These are phyloP conservation scores for Onychomys leucogaster DNA, from an alignment of 2,797 vertebrate genomes.

Conservation along the genomic window DNA sequence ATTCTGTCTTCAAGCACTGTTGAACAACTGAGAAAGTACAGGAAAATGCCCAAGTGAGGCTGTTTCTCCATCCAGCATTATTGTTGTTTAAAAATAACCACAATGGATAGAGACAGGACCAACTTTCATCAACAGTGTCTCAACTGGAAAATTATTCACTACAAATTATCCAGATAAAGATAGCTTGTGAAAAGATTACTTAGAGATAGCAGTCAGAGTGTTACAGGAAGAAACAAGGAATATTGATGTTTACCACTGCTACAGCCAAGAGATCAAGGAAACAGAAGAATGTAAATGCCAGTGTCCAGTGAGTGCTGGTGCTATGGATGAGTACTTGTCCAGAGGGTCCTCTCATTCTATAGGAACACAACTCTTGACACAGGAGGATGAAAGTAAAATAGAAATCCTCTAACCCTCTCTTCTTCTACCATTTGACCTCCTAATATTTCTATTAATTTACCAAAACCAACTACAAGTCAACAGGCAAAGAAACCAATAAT, in stretches of 20 bases:
- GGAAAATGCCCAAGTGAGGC: conserved; percentile 39
- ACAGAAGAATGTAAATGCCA: conserved; percentile 22
- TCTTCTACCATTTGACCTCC: not conserved
- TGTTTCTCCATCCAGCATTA: conserved; percentile 48
- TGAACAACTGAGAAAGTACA: conserved; percentile 53
- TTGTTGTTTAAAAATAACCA: conserved; percentile 39
- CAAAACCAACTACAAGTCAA: conserved; percentile 44
- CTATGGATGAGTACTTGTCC: not conserved
- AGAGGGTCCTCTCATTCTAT: not conserved
- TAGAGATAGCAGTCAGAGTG: not conserved
- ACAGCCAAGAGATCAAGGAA: not conserved
- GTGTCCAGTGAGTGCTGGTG: not conserved
- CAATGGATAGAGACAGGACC: conserved; percentile 43
- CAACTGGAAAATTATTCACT: conserved; percentile 55
- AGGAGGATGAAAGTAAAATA: not conserved
- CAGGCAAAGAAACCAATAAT: conserved; percentile 2
- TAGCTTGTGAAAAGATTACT: conserved; percentile 34
- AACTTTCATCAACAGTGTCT: not conserved
- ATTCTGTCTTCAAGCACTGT: conserved; percentile 20
- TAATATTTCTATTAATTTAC: conserved; percentile 33
- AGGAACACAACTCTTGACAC: not conserved
- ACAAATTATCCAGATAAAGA: conserved; percentile 40
- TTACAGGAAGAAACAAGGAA: conserved; percentile 52
- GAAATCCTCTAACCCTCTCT: not conserved
- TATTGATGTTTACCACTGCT: not conserved